A percentile compares a stretch with the other conserved stretches of the same genome.
Conservation (phyloP, 2,113 vertebrate genomes). For the Tachysurus vachellii region DNA sequence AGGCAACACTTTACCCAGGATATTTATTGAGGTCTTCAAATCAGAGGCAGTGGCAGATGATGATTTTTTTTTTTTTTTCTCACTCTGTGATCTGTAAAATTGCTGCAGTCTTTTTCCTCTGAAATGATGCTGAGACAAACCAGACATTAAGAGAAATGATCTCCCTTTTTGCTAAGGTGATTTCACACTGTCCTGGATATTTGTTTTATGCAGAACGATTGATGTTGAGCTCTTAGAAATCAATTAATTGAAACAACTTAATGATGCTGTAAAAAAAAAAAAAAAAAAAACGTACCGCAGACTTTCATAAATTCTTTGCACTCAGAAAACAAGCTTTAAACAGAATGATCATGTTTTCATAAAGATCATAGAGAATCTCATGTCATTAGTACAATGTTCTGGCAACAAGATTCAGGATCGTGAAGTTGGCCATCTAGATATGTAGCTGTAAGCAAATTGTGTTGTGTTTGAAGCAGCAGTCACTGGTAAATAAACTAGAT, state of each 20-base stretch:
- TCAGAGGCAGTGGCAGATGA: constrained; percentile 8
- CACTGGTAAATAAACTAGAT: neutral
- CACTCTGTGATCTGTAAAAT: neutral
- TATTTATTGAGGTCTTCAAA: constrained; percentile 19
- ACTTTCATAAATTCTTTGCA: neutral
- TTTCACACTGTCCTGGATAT: neutral
- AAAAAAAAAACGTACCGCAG: neutral
- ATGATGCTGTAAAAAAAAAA: too few species aligned
- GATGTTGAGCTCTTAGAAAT: neutral
- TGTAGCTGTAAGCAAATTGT: too few species aligned
- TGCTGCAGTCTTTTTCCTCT: neutral
- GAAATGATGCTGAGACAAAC: neutral
- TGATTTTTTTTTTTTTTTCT: neutral
- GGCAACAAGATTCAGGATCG: neutral
- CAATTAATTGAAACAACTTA: neutral
- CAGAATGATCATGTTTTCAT: neutral
- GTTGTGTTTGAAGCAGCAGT: neutral
- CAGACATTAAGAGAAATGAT: neutral
- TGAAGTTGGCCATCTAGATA: neutral
- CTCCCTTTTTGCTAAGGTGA: neutral
- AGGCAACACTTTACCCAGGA: constrained; percentile 1
- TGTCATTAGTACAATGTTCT: neutral
- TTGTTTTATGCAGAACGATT: neutral
- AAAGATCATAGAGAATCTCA: neutral
- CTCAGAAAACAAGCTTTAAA: neutral